Conservation (phyloP, 2,113 vertebrate genomes). For the Pelecanus crispus region DNA sequence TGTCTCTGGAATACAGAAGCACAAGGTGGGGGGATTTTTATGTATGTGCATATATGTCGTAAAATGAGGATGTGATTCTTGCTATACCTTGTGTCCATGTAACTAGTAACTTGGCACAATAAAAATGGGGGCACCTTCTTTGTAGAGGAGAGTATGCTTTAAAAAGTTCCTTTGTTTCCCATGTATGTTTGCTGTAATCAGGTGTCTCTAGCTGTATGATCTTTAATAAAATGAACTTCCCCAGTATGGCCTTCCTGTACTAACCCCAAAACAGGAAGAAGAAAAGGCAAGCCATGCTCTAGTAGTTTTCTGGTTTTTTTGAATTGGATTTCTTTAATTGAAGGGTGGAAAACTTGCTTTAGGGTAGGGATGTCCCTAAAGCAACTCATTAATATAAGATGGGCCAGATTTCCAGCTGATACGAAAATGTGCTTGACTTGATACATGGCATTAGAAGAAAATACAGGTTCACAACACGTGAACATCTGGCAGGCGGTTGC, state of each 20-base stretch:
- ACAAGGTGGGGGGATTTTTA: neutral
- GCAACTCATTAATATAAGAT: neutral
- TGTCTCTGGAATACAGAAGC: neutral
- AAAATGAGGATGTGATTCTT: neutral
- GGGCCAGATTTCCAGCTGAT: neutral
- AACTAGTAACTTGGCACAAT: neutral
- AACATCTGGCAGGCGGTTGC: neutral
- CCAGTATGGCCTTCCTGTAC: neutral
- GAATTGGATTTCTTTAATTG: neutral
- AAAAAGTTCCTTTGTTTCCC: neutral
- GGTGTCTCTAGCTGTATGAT: neutral
- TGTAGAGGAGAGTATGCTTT: neutral
- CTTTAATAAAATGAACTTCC: neutral
- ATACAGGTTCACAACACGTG: neutral
- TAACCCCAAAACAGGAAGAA: neutral
- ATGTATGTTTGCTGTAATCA: neutral
- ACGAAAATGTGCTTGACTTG: neutral
- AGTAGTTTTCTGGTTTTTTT: neutral
- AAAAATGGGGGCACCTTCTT: neutral
- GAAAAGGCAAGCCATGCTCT: neutral
- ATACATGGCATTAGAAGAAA: neutral
- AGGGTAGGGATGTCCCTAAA: neutral
- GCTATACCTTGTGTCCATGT: neutral
- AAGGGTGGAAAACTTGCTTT: neutral
- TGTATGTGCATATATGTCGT: fast-evolving